Percentiles rank a stretch among this genome's conserved stretches.
These are phyloP conservation scores for Pycnonotus jocosus DNA, from an alignment of 2,113 vertebrate genomes.

Conservation along the genomic window DNA sequence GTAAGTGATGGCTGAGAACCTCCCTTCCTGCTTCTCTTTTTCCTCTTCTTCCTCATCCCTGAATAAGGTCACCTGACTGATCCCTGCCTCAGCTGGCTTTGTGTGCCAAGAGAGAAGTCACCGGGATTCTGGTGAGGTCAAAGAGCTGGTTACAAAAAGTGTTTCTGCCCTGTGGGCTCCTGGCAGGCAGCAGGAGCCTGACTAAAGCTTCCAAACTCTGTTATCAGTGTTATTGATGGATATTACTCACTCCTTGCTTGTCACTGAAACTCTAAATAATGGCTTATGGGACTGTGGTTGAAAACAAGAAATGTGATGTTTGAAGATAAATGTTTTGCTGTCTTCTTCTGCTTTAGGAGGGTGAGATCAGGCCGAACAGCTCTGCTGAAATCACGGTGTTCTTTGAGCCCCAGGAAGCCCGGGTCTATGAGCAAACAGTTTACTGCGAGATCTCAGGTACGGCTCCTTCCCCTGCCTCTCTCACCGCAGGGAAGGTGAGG, in stretches of 20 bases:
- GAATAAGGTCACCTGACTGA: background rate
- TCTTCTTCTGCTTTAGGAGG: slow-evolving; percentile 71
- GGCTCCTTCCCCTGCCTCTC: background rate
- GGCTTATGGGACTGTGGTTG: background rate
- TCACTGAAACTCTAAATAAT: background rate
- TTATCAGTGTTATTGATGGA: background rate
- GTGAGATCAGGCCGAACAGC: slow-evolving; percentile 82
- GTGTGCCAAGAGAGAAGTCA: background rate
- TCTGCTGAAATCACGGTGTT: slow-evolving; percentile 73
- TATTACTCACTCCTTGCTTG: background rate
- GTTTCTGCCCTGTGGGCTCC: background rate
- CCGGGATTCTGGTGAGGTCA: background rate
- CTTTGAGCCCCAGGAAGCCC: slow-evolving; percentile 81
- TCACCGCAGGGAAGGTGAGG: accelerated
- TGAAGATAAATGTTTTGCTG: background rate
- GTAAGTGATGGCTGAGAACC: slow-evolving; percentile 60
- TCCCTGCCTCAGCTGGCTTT: background rate
- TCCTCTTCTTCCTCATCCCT: background rate
- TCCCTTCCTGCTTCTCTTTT: background rate
- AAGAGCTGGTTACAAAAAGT: background rate
- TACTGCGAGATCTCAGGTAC: slow-evolving; percentile 87
- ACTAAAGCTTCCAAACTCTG: background rate
- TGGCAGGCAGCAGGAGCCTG: background rate
- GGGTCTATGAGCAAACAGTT: slow-evolving; percentile 73
- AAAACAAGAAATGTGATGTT: background rate